Percentiles rank a stretch among this genome's conserved stretches.
phyloP scores from a whole-genome alignment of 2,113 vertebrate genomes.

The Odocoileus virginianus region DNA sequence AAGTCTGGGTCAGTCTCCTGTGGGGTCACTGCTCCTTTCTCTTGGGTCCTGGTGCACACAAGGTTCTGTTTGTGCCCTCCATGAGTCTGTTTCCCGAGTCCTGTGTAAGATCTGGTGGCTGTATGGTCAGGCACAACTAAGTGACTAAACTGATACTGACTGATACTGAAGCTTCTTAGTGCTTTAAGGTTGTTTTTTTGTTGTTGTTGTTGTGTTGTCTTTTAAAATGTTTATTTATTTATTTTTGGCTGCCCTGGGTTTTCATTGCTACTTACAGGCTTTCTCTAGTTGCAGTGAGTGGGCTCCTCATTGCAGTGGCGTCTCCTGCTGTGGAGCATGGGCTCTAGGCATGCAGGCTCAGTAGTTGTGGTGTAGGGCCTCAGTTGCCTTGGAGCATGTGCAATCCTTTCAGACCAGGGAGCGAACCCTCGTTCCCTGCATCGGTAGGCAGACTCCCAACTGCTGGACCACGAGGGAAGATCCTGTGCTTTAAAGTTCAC shows the following conservation, averaged over 20 bases:
- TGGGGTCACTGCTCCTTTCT: background rate
- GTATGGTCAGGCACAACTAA: background rate
- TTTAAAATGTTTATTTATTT: background rate
- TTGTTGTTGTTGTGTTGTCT: background rate
- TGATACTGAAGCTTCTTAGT: background rate
- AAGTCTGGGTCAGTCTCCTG: background rate
- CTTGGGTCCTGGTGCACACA: background rate
- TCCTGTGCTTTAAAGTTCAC: background rate
- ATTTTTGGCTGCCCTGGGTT: background rate
- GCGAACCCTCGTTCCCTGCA: background rate
- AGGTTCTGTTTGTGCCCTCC: background rate
- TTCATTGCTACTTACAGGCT: background rate
- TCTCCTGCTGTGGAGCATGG: background rate
- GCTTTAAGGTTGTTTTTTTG: background rate
- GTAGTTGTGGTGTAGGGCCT: background rate
- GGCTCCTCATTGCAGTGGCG: background rate
- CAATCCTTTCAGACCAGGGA: background rate
- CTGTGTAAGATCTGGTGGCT: background rate
- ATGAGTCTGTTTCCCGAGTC: background rate
- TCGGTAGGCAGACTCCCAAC: background rate
- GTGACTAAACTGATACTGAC: fast-evolving
- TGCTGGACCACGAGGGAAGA: background rate
- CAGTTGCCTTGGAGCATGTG: background rate
- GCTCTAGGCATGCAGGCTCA: background rate
- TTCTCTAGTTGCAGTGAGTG: background rate